phyloP scores from a whole-genome alignment of 1,140 invertebrate species.

The Manduca sexta region DNA sequence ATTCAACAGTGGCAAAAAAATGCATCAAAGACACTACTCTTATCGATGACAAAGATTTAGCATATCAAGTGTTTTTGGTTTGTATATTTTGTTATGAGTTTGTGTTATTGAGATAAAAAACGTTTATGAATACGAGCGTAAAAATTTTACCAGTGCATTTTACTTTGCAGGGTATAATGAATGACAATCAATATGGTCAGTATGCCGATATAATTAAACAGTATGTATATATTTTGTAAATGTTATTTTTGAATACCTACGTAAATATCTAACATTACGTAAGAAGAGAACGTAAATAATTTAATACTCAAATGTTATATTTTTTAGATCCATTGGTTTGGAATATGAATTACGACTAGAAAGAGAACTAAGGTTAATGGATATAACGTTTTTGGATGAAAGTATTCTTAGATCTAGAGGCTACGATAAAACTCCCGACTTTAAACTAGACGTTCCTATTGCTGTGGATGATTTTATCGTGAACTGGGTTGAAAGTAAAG shows the following conservation, averaged over 20 bases:
- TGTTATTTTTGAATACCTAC: neutral
- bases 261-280: too few species aligned
- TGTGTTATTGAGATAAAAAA: constrained; percentile 10
- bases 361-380: constrained; percentile 57
- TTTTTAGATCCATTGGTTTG: constrained; percentile 63
- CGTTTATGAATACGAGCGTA: constrained; percentile 46
- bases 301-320: neutral
- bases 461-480: constrained; percentile 89
- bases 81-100: neutral
- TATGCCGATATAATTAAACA: constrained; percentile 82
- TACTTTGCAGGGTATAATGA: constrained; percentile 75
- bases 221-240: constrained; percentile 20
- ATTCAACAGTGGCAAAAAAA: constrained; percentile 63
- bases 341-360: constrained; percentile 69
- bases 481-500: constrained; percentile 98
- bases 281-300: too few species aligned
- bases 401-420: constrained; percentile 85
- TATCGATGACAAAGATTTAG: constrained; percentile 81
- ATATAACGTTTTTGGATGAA: constrained; percentile 84
- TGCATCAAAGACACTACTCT: constrained; percentile 81
- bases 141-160: constrained; percentile 5
- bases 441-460: constrained; percentile 92
- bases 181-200: constrained; percentile 85
- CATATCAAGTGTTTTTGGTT: constrained; percentile 86
- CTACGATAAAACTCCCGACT: constrained; percentile 96